These are phyloP conservation scores for Phania funesta DNA, from an alignment of 2,888 invertebrate species.

Conservation along the genomic window DNA sequence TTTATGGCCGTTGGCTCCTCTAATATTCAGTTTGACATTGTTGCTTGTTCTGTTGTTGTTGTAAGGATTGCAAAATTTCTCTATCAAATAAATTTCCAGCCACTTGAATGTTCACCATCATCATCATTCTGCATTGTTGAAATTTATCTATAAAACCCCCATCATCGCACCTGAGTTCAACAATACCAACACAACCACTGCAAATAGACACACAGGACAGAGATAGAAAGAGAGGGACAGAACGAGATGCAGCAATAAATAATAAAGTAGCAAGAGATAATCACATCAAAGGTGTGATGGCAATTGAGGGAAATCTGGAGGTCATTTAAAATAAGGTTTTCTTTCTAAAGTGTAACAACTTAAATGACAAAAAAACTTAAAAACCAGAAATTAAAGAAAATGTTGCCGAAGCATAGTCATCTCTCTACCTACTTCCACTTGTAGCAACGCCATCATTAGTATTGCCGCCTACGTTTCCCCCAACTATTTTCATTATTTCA, in stretches of 20 bases:
- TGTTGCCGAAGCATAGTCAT: slow-evolving; percentile 53
- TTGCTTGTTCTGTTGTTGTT: slow-evolving; percentile 12
- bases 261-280: slow-evolving; percentile 36
- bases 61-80: slow-evolving; percentile 21
- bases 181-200: slow-evolving; percentile 2
- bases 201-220: neutral
- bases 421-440: neutral
- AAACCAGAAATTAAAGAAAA: slow-evolving; percentile 27
- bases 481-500: slow-evolving; percentile 5
- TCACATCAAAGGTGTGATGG: slow-evolving; percentile 26
- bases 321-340: slow-evolving; percentile 44
- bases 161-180: slow-evolving; percentile 46
- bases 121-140: slow-evolving; percentile 62
- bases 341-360: slow-evolving; percentile 44
- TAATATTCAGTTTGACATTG: slow-evolving; percentile 31
- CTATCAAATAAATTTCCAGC: slow-evolving; percentile 64
- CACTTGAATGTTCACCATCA: slow-evolving; percentile 64
- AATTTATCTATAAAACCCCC: slow-evolving; percentile 37
- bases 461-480: slow-evolving; percentile 4
- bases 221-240: neutral
- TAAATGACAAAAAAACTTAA: slow-evolving; percentile 35
- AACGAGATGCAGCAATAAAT: slow-evolving; percentile 12
- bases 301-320: slow-evolving; percentile 30
- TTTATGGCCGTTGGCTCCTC: slow-evolving; percentile 43
- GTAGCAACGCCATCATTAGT: neutral